Evolutionary conservation across 2,113 vertebrate genomes (phyloP).

Genomic region (Ranitomeya imitator): DNA sequence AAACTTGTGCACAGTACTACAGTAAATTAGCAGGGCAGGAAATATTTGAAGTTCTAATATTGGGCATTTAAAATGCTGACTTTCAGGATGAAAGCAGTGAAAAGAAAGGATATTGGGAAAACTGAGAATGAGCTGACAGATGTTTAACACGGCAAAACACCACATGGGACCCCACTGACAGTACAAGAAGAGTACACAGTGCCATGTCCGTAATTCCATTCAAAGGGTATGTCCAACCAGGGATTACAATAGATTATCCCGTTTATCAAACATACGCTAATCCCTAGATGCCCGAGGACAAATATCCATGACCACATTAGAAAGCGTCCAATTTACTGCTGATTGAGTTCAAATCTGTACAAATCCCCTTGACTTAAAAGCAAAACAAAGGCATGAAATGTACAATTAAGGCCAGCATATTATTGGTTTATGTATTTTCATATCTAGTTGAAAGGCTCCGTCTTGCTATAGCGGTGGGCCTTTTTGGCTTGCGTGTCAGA

Average conservation of each 20-base stretch:
- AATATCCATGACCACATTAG: conserved; percentile 32
- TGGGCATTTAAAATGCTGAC: neutral
- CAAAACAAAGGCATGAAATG: conserved; percentile 30
- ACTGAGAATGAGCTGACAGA: neutral
- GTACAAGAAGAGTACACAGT: neutral
- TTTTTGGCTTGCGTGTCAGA: neutral
- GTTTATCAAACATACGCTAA: conserved; percentile 42
- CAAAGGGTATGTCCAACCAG: conserved; percentile 10
- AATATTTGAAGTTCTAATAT: neutral
- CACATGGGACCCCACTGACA: conserved; percentile 10
- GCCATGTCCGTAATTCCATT: conserved; percentile 32
- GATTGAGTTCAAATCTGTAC: conserved; percentile 29
- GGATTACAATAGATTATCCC: conserved; percentile 22
- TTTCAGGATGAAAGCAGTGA: neutral
- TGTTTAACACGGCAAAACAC: neutral
- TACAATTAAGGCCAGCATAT: neutral
- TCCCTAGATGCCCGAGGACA: conserved; percentile 18
- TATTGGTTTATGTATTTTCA: neutral
- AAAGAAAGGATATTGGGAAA: neutral
- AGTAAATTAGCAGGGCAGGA: too few relatives aligned
- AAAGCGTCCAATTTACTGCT: conserved; percentile 9
- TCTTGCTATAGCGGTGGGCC: conserved; percentile 4
- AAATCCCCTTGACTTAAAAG: conserved; percentile 26
- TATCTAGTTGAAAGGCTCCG: conserved; percentile 10
- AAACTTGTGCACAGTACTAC: too few relatives aligned